phyloP scores from a whole-genome alignment of 2,888 invertebrate genomes.

The Microplitis deprimator region DNA sequence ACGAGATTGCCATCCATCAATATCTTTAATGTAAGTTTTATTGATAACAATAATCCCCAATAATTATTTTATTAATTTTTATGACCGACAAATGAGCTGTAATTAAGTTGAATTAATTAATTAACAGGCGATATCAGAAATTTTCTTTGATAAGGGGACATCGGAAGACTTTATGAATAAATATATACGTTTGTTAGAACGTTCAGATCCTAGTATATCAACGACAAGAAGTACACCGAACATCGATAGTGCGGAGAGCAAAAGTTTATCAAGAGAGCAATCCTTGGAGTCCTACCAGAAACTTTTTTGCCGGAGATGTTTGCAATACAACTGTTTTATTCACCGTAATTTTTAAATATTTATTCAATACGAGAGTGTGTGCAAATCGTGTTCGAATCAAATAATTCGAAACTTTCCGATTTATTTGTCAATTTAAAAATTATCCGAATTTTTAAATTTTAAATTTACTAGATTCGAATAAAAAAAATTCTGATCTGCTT shows the following conservation, averaged over 20 bases:
- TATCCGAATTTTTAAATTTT: too few relatives aligned
- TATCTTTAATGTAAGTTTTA: conserved; percentile 63
- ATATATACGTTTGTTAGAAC: conserved; percentile 91
- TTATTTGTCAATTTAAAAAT: too few relatives aligned
- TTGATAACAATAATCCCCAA: background rate
- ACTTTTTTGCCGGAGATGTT: conserved; percentile 96
- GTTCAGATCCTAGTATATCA: conserved; percentile 85
- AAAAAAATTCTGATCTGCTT: too few relatives aligned
- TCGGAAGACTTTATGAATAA: conserved; percentile 90
- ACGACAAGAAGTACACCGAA: conserved; percentile 97
- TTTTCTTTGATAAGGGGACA: conserved; percentile 94
- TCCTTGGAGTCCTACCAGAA: conserved; percentile 99
- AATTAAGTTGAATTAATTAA: background rate
- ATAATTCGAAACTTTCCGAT: too few relatives aligned
- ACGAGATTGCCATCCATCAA: conserved; percentile 64
- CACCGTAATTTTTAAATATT: conserved; percentile 84
- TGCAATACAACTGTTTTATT: conserved; percentile 98
- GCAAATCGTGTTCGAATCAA: too few relatives aligned
- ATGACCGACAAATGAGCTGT: background rate
- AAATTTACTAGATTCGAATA: too few relatives aligned
- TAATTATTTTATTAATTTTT: background rate
- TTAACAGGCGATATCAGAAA: conserved; percentile 90
- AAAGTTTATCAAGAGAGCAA: conserved; percentile 92
- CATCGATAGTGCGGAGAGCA: conserved; percentile 93
- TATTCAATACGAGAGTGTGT: too few relatives aligned